phyloP scores from a whole-genome alignment of 2,888 invertebrate genomes.

The Agelastica alni region DNA sequence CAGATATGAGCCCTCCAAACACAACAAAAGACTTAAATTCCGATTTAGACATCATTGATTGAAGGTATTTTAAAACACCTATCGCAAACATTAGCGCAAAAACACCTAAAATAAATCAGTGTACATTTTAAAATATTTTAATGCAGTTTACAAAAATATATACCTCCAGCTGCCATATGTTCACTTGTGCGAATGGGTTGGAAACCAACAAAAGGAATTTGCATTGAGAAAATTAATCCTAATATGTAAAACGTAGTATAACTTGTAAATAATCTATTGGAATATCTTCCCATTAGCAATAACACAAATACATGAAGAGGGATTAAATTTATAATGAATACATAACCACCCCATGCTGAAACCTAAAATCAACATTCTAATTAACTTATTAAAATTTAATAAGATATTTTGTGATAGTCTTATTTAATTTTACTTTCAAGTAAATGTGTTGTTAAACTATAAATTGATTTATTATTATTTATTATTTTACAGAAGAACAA shows the following conservation, averaged over 20 bases:
- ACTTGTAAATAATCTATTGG: slow-evolving; percentile 88
- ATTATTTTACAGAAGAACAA: too few species aligned
- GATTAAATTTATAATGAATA: slow-evolving; percentile 98
- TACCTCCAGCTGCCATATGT: slow-evolving; percentile 88
- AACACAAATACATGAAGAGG: slow-evolving; percentile 96
- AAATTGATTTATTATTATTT: too few species aligned
- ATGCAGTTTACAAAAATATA: too few species aligned
- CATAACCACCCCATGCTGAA: slow-evolving; percentile 99
- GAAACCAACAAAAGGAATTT: slow-evolving; percentile 94
- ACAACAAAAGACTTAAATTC: slow-evolving; percentile 89
- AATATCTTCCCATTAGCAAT: slow-evolving; percentile 93
- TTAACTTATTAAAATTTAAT: too few species aligned
- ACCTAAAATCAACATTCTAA: too few species aligned
- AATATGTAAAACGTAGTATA: slow-evolving; percentile 97
- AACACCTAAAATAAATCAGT: slow-evolving; percentile 81
- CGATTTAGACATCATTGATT: slow-evolving; percentile 82
- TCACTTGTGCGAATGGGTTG: slow-evolving; percentile 98
- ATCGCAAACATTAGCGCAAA: slow-evolving; percentile 92
- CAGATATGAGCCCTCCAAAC: slow-evolving; percentile 75
- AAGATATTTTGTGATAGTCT: too few species aligned
- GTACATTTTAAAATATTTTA: too few species aligned
- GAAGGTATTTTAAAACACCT: slow-evolving; percentile 83
- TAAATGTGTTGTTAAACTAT: too few species aligned
- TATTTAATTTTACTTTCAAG: too few species aligned
- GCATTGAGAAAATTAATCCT: slow-evolving; percentile 95